Percentiles rank a stretch among this genome's conserved stretches.
These are phyloP conservation scores for Sander vitreus DNA, from an alignment of 2,113 vertebrate genomes.

Conservation along the genomic window DNA sequence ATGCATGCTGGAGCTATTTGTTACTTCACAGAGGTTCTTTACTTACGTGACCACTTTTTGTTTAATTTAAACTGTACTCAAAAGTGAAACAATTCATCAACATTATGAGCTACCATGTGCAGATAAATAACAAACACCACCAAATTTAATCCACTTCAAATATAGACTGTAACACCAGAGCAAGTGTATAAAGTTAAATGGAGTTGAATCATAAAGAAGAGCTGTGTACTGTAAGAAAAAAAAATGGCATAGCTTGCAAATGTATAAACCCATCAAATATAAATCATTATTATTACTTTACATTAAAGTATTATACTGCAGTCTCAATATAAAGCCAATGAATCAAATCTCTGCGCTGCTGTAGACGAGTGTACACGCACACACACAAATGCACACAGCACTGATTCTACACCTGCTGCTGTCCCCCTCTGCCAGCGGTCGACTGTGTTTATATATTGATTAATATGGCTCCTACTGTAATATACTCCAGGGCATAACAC, in stretches of 20 bases:
- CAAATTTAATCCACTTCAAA: slow-evolving; percentile 39
- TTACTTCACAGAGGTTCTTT: not conserved
- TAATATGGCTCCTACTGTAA: slow-evolving; percentile 57
- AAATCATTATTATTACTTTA: slow-evolving; percentile 57
- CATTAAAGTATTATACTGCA: slow-evolving; percentile 37
- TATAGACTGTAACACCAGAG: slow-evolving; percentile 14
- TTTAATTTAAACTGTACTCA: not conserved
- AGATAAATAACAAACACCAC: slow-evolving; percentile 20
- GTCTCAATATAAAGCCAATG: slow-evolving; percentile 46
- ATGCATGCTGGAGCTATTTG: too few relatives aligned
- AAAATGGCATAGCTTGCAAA: slow-evolving; percentile 37
- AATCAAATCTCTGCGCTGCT: slow-evolving; percentile 41
- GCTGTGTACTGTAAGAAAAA: not conserved
- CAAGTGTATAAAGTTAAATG: slow-evolving; percentile 2
- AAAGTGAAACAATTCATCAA: not conserved
- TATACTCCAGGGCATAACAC: slow-evolving; percentile 46
- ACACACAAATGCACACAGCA: slow-evolving; percentile 2
- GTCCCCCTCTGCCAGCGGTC: slow-evolving; percentile 29
- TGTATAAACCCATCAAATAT: slow-evolving; percentile 55
- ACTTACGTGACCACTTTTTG: not conserved
- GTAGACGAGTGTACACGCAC: slow-evolving; percentile 1
- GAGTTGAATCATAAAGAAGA: slow-evolving; percentile 17
- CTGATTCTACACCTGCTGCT: slow-evolving; percentile 45
- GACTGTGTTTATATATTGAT: slow-evolving; percentile 69
- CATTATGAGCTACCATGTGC: slow-evolving; percentile 24